Base-by-base conservation (phyloP, 2,888 invertebrate species). In the Drosophila nigritarsus region DNA sequence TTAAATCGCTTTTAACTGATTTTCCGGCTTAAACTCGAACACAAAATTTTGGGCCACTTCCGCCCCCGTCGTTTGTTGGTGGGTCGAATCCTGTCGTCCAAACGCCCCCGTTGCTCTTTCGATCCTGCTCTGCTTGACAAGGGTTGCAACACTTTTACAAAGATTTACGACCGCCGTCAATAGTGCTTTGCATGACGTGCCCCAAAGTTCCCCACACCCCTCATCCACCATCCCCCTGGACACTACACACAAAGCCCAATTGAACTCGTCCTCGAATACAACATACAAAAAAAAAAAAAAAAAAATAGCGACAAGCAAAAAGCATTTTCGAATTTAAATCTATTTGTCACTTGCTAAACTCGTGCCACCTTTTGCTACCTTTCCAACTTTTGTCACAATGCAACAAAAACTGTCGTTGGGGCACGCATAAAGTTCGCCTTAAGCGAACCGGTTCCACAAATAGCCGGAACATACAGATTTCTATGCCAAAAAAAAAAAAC, bases 121-220 rank as follows among this genome's bases (percentile, higher is more conserved):
- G 61, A 30, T 55, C 40, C 40, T 32, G 51, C 59, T 49, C 61
- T 15, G n/a, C 40, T 65, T 84, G 84, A 84, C 89, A 83, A 83
- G 84, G 89, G 84, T 89, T 79, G 53, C 62, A 65, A 72, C 90
- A 83, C 86, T 83, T 78, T 75, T 75, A 69, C 82, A 80, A 87
- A 90, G 89, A 85, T 89, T 85, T 85, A 85, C 85, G 89, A 89
- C 82, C 82, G 85, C 80, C 89, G 85, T 89, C 85, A 85, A 89
- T 87, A 89, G 88, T 84, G 89, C 85, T 85, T 85, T 80, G 74
- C 81, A 83, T 82, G 80, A 80, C 79, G 82, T 55, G 80, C 77
- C 65, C 65, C 42, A 50, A 48, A 59, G 38, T 49, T 0, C 27
- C 20, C 13, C 49, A 20, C n/a, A n/a, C n/a, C 13, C 48, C 32